A percentile compares a stretch with the other conserved stretches of the same genome.
phyloP scores from a whole-genome alignment of 2,113 vertebrate genomes.

The Xiphorhynchus elegans region DNA sequence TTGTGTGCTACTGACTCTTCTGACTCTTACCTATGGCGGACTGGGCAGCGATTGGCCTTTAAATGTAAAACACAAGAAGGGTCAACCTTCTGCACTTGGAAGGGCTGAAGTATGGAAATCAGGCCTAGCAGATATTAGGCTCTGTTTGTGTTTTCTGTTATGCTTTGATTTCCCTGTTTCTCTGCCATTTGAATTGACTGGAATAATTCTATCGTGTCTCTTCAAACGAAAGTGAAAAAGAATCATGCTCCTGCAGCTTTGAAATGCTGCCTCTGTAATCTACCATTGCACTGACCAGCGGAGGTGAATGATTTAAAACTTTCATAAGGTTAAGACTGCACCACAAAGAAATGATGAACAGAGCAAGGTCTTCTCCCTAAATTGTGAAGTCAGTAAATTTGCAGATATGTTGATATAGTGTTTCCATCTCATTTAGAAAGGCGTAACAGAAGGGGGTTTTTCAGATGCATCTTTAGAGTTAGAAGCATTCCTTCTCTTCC shows the following conservation, averaged over 20 bases:
- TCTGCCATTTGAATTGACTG: neutral
- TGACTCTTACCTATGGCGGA: neutral
- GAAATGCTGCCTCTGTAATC: conserved; percentile 19
- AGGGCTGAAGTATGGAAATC: neutral
- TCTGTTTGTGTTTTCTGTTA: neutral
- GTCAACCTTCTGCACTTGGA: neutral
- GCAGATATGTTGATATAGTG: neutral
- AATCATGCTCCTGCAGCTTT: neutral
- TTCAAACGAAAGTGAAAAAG: conserved; percentile 1
- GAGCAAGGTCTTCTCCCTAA: neutral
- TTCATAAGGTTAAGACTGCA: neutral
- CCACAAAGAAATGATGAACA: neutral
- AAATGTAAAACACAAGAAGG: neutral
- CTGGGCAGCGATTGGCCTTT: neutral
- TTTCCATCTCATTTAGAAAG: neutral
- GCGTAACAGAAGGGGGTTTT: neutral
- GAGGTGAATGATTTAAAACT: conserved; percentile 10
- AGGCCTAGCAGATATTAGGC: neutral
- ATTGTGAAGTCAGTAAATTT: neutral
- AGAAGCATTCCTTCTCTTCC: neutral
- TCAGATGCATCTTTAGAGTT: neutral
- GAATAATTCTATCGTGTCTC: neutral
- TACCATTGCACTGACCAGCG: neutral
- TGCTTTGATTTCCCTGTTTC: neutral
- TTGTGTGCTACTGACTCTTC: neutral